Evolutionary conservation across 2,113 vertebrate genomes (phyloP), one percentile per base, ranked within the genome.

Genomic region (Phalacrocorax aristotelis): DNA sequence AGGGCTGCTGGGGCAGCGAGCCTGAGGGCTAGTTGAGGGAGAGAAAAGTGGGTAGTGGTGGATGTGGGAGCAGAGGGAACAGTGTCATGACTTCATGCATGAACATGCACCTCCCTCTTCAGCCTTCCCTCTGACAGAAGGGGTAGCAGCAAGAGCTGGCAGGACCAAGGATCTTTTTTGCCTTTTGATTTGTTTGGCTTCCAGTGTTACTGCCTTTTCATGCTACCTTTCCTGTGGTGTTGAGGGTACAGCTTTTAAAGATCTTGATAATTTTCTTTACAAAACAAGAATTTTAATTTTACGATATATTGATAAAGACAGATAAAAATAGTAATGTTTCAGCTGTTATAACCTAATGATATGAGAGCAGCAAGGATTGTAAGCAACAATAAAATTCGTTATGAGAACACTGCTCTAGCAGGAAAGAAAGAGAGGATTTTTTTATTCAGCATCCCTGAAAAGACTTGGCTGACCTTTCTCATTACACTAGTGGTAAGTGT

Each of bases 1-100:
- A 58, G 19, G 13, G 10, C n/a, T 75, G 16, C n/a, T 87, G 65
- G 13, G n/a, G 25, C 20, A 76, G 12, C 0, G 0, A 48, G 19
- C 4, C 36, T 54, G 10, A 46, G 9, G 79, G 13, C 8, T 51
- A 68, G 17, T 27, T 6, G 2, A 65, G n/a, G 49, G 29, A 71
- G 36, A 49, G 55, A 65, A 69, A 82, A 40, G 2, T 22, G 27
- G 7, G 4, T 61, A 55, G 29, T 10, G 34, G 66, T 36, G 21
- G 29, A n/a, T 71, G 15, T 40, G n/a, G 15, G 44, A 70, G 19
- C 52, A 60, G 3, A 40, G 3, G 12, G 17, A 83, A 51, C 52
- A 61, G 6, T 12, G 88, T 72, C 36, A 66, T 44, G 26, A 44
- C 13, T 57, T 51, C 7, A 9, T 44, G 10, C 9, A 18, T 2